phyloP scores from a whole-genome alignment of 2,888 invertebrate species.

The Heliconius aoede region DNA sequence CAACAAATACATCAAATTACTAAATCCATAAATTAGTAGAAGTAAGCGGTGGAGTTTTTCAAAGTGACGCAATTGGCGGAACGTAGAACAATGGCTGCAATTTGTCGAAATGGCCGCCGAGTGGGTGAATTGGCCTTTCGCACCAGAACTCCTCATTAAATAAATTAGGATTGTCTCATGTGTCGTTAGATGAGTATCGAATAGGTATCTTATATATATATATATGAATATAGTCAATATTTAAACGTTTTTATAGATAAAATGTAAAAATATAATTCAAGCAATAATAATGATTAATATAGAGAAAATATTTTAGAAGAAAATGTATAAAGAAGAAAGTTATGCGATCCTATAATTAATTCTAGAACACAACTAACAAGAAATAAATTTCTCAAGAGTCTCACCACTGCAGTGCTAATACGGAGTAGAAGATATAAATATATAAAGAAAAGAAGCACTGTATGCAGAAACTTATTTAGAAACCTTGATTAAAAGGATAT shows the following conservation, averaged over 20 bases:
- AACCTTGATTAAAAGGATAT: too few relatives aligned
- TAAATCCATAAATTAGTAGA: constrained; percentile 44
- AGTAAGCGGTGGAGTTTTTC: constrained; percentile 48
- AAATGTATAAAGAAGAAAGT: constrained; percentile 16
- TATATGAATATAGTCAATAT: too few relatives aligned
- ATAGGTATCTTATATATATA: too few relatives aligned
- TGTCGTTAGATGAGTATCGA: neutral
- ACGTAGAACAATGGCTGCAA: constrained; percentile 69
- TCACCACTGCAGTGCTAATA: constrained; percentile 37
- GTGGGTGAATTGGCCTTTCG: constrained; percentile 48
- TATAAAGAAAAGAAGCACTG: neutral
- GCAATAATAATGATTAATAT: neutral
- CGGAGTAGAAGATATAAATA: constrained; percentile 7
- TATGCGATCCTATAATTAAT: constrained; percentile 21
- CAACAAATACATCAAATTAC: constrained; percentile 38
- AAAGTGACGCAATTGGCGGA: constrained; percentile 47
- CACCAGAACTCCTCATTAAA: constrained; percentile 39
- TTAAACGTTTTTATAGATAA: neutral
- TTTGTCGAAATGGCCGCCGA: constrained; percentile 68
- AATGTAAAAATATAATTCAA: neutral
- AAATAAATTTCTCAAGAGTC: constrained; percentile 45
- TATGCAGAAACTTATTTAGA: too few relatives aligned
- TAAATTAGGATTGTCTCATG: constrained; percentile 39
- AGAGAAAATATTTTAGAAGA: neutral
- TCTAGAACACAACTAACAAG: constrained; percentile 30